These are phyloP conservation scores for Maconellicoccus hirsutus DNA, from an alignment of 1,140 invertebrate species.

Conservation along the genomic window DNA sequence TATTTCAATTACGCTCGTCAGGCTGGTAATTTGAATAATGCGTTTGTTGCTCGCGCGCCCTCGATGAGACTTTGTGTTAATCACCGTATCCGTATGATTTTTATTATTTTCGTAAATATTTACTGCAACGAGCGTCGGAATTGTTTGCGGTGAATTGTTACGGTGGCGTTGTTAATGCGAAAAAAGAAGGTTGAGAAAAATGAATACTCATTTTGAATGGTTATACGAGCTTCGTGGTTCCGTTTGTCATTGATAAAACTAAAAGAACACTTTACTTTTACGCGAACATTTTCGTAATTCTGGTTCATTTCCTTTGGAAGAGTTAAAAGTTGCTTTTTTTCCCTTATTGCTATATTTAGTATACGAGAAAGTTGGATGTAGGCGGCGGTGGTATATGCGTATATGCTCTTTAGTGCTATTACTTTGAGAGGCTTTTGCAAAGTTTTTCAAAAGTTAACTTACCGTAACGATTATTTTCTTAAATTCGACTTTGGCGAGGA, in stretches of 20 bases:
- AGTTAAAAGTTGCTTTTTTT: background rate
- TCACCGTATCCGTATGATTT: background rate
- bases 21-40: background rate
- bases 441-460: background rate
- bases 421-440: background rate
- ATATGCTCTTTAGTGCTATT: background rate
- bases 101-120: background rate
- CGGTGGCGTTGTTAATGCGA: no score
- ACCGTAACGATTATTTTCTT: slow-evolving; percentile 1
- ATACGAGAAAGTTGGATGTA: background rate
- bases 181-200: no score
- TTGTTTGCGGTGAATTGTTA: background rate
- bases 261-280: slow-evolving; percentile 5
- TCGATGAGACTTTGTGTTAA: background rate
- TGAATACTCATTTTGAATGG: no score
- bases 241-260: slow-evolving; percentile 9
- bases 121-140: background rate
- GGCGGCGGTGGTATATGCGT: background rate
- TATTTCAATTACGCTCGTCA: background rate
- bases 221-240: background rate
- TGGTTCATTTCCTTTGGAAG: background rate
- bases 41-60: background rate
- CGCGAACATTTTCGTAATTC: background rate
- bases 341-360: background rate
- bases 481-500: no score